Evolutionary conservation across 2,113 vertebrate genomes (phyloP).

Genomic region (Ondatra zibethicus): DNA sequence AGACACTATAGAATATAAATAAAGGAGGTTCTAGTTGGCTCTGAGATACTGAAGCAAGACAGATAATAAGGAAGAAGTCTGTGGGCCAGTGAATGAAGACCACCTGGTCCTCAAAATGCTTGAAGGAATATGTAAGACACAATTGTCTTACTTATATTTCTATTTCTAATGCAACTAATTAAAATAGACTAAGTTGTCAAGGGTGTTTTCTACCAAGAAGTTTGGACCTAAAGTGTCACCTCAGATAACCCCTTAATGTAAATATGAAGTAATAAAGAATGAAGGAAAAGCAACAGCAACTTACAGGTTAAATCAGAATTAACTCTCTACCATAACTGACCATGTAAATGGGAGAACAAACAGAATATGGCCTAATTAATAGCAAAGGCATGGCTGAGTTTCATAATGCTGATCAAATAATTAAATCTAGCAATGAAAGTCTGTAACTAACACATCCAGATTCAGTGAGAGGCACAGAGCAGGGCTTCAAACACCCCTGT

Average conservation of each 20-base stretch:
- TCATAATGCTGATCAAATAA: not conserved
- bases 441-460: not conserved
- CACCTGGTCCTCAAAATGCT: rapidly evolving
- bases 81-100: not conserved
- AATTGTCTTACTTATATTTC: not conserved
- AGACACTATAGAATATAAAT: not conserved
- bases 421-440: not conserved
- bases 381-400: too few relatives aligned
- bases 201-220: not conserved
- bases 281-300: not conserved
- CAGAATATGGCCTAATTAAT: too few relatives aligned
- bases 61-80: not conserved
- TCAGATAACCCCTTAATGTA: not conserved
- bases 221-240: too few relatives aligned
- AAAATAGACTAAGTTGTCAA: not conserved
- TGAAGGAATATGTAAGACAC: too few relatives aligned
- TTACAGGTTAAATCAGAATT: not conserved
- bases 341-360: not conserved
- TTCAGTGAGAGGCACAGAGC: not conserved
- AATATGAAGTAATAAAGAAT: not conserved
- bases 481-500: not conserved
- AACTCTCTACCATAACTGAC: not conserved
- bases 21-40: not conserved
- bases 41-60: not conserved
- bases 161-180: not conserved